phyloP scores from a whole-genome alignment of 1,140 invertebrate genomes.

The Temnothorax longispinosus region DNA sequence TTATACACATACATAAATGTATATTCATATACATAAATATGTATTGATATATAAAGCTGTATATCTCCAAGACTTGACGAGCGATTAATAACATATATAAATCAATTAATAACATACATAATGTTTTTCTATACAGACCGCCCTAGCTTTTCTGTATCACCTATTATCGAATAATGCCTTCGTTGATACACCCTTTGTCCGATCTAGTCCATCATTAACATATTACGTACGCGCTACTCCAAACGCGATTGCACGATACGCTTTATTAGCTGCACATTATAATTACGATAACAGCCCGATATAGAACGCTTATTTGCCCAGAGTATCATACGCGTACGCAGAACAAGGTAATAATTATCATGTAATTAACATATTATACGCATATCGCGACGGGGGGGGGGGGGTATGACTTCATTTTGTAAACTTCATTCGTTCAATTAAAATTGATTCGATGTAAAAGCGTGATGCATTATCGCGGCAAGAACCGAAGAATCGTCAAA shows the following conservation, averaged over 20 bases:
- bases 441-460: slow-evolving; percentile 60
- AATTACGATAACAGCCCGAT: slow-evolving; percentile 56
- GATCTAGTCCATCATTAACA: slow-evolving; percentile 50
- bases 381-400: slow-evolving; percentile 14
- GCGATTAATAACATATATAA: background rate
- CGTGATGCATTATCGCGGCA: slow-evolving; percentile 21
- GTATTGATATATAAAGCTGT: background rate
- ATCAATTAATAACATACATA: slow-evolving; percentile 5
- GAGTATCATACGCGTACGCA: slow-evolving; percentile 42
- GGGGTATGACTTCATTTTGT: slow-evolving; percentile 52
- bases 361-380: slow-evolving; percentile 59
- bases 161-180: slow-evolving; percentile 32
- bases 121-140: background rate
- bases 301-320: slow-evolving; percentile 51
- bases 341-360: slow-evolving; percentile 57
- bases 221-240: slow-evolving; percentile 51
- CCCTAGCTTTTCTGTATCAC: background rate
- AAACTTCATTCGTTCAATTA: slow-evolving; percentile 61
- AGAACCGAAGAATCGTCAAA: slow-evolving; percentile 25
- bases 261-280: slow-evolving; percentile 58
- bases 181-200: slow-evolving; percentile 29
- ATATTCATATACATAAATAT: background rate
- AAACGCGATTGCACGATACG: slow-evolving; percentile 42
- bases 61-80: background rate
- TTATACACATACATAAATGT: background rate